A percentile compares a stretch with the other conserved stretches of the same genome.
These are phyloP conservation scores for Trachelus tabidus DNA, from an alignment of 2,888 invertebrate genomes.

Conservation along the genomic window DNA sequence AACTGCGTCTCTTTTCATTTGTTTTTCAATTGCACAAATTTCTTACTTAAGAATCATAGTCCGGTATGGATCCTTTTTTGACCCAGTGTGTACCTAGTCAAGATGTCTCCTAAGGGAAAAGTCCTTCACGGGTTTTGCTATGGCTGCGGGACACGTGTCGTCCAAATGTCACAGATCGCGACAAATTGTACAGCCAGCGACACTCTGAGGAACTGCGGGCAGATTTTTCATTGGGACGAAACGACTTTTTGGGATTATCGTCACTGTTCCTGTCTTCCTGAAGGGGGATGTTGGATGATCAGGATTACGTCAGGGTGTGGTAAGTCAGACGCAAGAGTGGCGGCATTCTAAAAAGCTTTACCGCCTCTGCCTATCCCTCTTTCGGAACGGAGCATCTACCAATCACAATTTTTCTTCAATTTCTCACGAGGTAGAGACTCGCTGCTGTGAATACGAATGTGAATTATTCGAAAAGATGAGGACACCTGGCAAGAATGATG, in stretches of 20 bases:
- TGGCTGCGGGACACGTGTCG: constrained; percentile 47
- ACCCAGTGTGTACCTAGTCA: neutral
- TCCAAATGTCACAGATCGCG: constrained; percentile 46
- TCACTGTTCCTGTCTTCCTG: neutral
- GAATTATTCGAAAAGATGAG: neutral
- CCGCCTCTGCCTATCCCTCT: neutral
- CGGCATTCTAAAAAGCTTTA: neutral
- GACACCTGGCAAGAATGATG: constrained; percentile 4
- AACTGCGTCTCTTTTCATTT: neutral
- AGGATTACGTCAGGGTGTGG: neutral
- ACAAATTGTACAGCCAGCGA: constrained; percentile 16
- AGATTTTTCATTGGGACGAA: neutral
- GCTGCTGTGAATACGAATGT: neutral
- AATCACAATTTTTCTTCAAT: neutral
- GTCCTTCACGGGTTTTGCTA: neutral
- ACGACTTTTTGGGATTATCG: neutral
- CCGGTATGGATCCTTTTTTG: neutral
- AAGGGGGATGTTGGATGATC: neutral
- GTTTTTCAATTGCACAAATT: neutral
- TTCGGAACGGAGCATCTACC: neutral
- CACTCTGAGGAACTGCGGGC: neutral
- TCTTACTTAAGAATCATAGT: neutral
- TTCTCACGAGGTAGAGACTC: neutral
- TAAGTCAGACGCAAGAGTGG: neutral
- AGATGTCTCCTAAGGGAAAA: neutral